phyloP scores from a whole-genome alignment of 92 coral and sea anemone species.

The Epizoanthus fatuus region DNA sequence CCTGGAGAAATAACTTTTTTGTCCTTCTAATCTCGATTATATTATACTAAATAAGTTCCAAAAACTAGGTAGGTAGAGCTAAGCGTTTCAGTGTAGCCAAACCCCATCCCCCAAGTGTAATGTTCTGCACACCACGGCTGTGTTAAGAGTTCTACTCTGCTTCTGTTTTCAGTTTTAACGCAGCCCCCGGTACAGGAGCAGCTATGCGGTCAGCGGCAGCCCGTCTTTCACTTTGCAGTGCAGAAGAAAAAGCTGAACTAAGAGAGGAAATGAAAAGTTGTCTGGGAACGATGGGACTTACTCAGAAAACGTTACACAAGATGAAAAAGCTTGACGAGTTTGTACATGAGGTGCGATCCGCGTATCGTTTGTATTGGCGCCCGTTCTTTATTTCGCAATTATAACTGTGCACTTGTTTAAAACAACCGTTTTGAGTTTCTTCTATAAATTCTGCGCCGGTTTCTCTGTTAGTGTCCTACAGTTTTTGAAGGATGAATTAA shows the following conservation, averaged over 20 bases:
- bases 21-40: too few relatives aligned
- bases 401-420: too few relatives aligned
- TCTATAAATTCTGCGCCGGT: too few relatives aligned
- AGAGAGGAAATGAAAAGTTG: conserved; percentile 75
- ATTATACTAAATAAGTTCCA: too few relatives aligned
- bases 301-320: conserved; percentile 82
- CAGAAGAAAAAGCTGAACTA: conserved; percentile 72
- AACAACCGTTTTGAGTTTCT: too few relatives aligned
- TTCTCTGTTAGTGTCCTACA: too few relatives aligned
- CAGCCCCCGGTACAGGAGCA: conserved; percentile 94
- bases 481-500: too few relatives aligned
- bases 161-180: conserved; percentile 76
- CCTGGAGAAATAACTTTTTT: too few relatives aligned
- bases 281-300: conserved; percentile 86
- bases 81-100: background rate
- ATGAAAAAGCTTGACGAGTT: conserved; percentile 88
- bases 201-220: conserved; percentile 97
- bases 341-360: conserved; percentile 72
- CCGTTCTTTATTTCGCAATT: too few relatives aligned
- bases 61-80: background rate
- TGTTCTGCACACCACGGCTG: background rate
- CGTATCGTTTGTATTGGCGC: background rate
- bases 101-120: background rate
- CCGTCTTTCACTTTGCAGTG: conserved; percentile 73
- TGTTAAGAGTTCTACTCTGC: too few relatives aligned